phyloP scores from a whole-genome alignment of 2,797 vertebrate genomes.

The Eulemur albifrons region DNA sequence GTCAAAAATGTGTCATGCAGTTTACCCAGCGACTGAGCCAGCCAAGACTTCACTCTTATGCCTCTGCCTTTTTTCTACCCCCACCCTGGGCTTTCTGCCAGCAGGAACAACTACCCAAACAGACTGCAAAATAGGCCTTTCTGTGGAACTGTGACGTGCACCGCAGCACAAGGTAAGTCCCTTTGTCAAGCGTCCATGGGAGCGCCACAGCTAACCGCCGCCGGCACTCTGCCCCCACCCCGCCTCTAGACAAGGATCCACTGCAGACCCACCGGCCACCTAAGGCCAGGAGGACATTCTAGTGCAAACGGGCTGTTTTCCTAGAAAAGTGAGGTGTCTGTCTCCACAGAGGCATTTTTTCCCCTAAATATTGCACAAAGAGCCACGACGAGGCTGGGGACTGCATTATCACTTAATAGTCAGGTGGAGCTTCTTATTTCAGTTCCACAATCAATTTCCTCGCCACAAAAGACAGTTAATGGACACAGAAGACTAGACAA shows the following conservation, averaged over 20 bases:
- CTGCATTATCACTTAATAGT: background rate
- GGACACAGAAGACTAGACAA: slow-evolving; percentile 22
- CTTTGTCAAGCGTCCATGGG: background rate
- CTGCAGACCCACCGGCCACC: background rate
- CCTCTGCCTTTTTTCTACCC: background rate
- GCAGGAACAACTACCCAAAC: background rate
- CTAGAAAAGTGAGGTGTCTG: background rate
- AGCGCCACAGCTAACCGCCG: background rate
- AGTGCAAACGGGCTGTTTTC: background rate
- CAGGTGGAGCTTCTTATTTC: slow-evolving; percentile 22
- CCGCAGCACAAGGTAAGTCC: background rate
- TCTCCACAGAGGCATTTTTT: background rate
- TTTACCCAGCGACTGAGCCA: background rate
- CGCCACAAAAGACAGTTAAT: background rate
- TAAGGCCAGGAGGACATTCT: background rate
- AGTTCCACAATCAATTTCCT: slow-evolving; percentile 10
- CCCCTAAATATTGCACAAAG: background rate
- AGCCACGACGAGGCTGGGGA: background rate
- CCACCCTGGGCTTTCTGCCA: background rate
- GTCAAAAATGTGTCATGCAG: background rate
- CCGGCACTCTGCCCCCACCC: background rate
- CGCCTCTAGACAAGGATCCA: background rate
- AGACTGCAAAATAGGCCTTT: background rate
- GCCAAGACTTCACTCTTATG: background rate
- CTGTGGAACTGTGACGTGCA: background rate